Evolutionary conservation across 2,113 vertebrate species (phyloP).

Genomic region (Petrocephalus microphthalmus): DNA sequence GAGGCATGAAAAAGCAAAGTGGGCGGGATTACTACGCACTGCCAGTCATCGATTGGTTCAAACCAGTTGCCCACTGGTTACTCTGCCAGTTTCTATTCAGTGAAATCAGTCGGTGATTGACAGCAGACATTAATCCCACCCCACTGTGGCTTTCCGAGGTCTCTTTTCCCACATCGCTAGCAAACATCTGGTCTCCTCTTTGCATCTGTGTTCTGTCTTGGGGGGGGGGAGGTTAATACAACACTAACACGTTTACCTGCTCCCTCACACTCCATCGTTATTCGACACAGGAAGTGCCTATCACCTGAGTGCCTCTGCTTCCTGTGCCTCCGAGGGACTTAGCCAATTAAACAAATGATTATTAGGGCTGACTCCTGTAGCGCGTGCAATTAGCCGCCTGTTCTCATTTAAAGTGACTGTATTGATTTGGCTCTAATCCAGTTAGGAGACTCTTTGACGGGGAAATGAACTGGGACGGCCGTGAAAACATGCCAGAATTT

Average conservation of each 20-base stretch:
- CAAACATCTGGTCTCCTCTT: neutral
- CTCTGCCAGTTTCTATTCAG: neutral
- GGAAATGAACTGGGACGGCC: neutral
- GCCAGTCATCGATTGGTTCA: neutral
- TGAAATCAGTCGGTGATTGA: neutral
- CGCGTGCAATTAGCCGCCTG: neutral
- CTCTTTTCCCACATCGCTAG: neutral
- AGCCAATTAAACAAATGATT: slow-evolving; percentile 6
- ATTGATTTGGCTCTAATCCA: slow-evolving; percentile 6
- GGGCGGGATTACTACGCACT: neutral
- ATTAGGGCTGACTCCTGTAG: neutral
- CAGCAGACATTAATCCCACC: neutral
- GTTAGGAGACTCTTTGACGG: neutral
- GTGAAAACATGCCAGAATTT: neutral
- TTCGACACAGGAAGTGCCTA: neutral
- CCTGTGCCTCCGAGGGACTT: neutral
- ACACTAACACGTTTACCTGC: neutral
- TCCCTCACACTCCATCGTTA: neutral
- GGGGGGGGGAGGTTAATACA: neutral
- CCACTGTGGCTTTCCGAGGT: neutral
- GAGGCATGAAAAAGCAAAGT: neutral
- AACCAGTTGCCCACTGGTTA: neutral
- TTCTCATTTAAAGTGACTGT: neutral
- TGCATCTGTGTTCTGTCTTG: neutral
- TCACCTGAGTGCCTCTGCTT: neutral